These are phyloP conservation scores for Psylliodes chrysocephalus DNA, from an alignment of 2,888 invertebrate genomes.

Conservation along the genomic window DNA sequence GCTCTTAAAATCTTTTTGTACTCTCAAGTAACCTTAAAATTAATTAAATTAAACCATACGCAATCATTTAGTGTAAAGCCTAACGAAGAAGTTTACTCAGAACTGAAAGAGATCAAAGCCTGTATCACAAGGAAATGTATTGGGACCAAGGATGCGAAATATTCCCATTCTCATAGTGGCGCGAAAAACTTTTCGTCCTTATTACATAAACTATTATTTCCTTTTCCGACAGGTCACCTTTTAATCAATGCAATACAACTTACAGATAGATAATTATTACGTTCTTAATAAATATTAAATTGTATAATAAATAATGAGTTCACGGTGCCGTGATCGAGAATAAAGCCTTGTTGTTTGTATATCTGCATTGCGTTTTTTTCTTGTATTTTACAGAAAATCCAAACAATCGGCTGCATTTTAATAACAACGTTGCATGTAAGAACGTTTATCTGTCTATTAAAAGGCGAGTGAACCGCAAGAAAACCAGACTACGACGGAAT, in stretches of 20 bases:
- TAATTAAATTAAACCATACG: too few relatives aligned
- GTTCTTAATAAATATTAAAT: conserved; percentile 25
- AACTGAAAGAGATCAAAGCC: too few relatives aligned
- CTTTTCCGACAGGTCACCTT: conserved; percentile 5
- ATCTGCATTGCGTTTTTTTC: conserved; percentile 44
- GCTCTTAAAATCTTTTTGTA: too few relatives aligned
- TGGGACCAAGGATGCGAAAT: too few relatives aligned
- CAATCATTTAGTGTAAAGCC: too few relatives aligned
- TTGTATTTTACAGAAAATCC: conserved; percentile 47
- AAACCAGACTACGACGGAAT: neutral
- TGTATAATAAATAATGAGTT: conserved; percentile 38
- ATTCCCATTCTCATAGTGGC: too few relatives aligned
- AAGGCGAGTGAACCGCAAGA: conserved; percentile 45
- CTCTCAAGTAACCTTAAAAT: too few relatives aligned
- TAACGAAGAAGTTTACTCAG: too few relatives aligned
- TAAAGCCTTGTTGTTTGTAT: conserved; percentile 46
- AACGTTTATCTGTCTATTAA: conserved; percentile 38
- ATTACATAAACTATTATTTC: too few relatives aligned
- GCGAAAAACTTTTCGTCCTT: too few relatives aligned
- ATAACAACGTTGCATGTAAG: conserved; percentile 47
- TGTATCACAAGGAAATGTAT: too few relatives aligned
- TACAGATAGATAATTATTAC: conserved; percentile 22
- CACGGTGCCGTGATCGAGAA: conserved; percentile 48
- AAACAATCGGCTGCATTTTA: conserved; percentile 48
- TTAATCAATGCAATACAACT: conserved; percentile 28